phyloP scores from a whole-genome alignment of 2,888 invertebrate species.

The Zootermopsis nevadensis region DNA sequence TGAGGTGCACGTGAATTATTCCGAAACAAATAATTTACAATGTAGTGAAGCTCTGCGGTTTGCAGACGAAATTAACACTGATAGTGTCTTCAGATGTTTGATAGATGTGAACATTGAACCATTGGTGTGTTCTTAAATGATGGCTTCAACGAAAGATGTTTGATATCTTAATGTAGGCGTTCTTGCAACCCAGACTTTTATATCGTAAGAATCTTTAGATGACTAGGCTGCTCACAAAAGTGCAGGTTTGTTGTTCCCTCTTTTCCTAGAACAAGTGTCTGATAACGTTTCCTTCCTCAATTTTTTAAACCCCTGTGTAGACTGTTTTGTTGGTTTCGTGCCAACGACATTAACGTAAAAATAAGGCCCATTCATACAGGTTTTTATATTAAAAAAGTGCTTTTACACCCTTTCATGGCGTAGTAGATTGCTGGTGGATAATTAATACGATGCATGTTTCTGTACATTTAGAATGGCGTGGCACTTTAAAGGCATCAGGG shows the following conservation, averaged over 20 bases:
- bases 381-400: slow-evolving; percentile 38
- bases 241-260: background rate
- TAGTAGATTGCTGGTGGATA: slow-evolving; percentile 40
- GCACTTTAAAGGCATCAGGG: slow-evolving; percentile 47
- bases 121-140: background rate
- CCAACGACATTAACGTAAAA: slow-evolving; percentile 41
- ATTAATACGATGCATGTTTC: slow-evolving; percentile 45
- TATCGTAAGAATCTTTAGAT: background rate
- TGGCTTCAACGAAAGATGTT: background rate
- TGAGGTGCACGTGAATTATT: too few relatives aligned
- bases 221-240: too few relatives aligned
- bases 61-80: too few relatives aligned
- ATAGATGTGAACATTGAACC: too few relatives aligned
- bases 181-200: background rate
- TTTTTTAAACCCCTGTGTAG: slow-evolving; percentile 18
- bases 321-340: slow-evolving; percentile 36
- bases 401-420: slow-evolving; percentile 41
- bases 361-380: slow-evolving; percentile 34
- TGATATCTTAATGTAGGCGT: too few relatives aligned
- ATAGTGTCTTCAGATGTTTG: too few relatives aligned
- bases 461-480: slow-evolving; percentile 40
- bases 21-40: too few relatives aligned
- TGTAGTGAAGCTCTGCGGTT: too few relatives aligned
- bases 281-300: background rate
- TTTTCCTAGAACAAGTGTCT: background rate